Conservation (phyloP, 2,113 vertebrate genomes). For the Hippolais icterina region DNA sequence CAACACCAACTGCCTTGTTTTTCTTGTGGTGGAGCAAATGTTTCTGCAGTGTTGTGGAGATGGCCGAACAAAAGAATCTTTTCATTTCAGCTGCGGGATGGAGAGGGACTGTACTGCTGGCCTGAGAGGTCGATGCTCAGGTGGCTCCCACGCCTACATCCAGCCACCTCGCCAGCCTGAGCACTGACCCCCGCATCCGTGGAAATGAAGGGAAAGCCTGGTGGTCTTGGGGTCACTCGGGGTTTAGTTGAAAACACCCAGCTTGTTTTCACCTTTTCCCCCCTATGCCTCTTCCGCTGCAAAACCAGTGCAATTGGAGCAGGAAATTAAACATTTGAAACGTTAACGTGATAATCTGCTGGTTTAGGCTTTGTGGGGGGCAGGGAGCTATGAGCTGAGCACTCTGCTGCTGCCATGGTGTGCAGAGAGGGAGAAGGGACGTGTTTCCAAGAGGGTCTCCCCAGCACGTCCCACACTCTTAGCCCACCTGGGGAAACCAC, state of each 20-base stretch:
- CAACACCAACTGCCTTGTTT: background rate
- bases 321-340: conserved; percentile 58
- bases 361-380: background rate
- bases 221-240: background rate
- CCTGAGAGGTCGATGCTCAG: background rate
- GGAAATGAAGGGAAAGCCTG: background rate
- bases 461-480: rapidly evolving
- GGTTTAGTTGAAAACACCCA: background rate
- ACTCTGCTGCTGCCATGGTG: rapidly evolving
- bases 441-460: rapidly evolving
- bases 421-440: background rate
- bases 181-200: rapidly evolving
- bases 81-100: background rate
- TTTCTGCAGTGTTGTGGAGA: background rate
- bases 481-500: rapidly evolving
- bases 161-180: rapidly evolving
- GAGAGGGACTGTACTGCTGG: background rate
- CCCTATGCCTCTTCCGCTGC: background rate
- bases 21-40: background rate
- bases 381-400: background rate
- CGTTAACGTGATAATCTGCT: conserved; percentile 59
- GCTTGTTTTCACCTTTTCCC: background rate
- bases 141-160: background rate
- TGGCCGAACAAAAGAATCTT: background rate
- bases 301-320: conserved; percentile 46